These are phyloP conservation scores for Manis crassicaudata DNA, from an alignment of 2,797 vertebrate genomes.

Conservation along the genomic window DNA sequence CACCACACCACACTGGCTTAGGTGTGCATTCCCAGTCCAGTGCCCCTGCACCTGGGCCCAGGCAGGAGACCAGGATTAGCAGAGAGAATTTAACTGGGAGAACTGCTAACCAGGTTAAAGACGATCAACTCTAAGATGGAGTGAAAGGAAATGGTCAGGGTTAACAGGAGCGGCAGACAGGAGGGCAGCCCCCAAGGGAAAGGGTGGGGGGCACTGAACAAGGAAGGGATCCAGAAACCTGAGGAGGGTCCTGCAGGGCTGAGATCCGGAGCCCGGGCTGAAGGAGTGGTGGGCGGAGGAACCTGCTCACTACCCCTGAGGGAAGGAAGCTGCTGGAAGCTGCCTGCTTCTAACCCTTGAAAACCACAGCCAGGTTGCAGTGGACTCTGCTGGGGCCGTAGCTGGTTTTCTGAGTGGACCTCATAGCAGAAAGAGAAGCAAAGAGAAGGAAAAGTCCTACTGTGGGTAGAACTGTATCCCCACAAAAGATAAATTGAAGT, in stretches of 20 bases:
- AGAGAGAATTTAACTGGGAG: not conserved
- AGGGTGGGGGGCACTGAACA: not conserved
- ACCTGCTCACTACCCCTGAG: too few relatives aligned
- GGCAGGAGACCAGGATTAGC: not conserved
- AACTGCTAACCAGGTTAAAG: not conserved
- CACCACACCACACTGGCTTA: rapidly evolving
- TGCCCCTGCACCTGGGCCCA: too few relatives aligned
- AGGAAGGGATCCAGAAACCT: not conserved
- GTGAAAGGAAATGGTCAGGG: not conserved
- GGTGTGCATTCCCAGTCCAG: not conserved
- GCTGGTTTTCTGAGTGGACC: not conserved
- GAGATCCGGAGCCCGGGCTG: not conserved
- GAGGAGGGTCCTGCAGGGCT: not conserved
- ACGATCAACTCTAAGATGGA: not conserved
- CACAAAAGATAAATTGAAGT: not conserved
- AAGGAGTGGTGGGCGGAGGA: not conserved
- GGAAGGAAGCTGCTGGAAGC: too few relatives aligned
- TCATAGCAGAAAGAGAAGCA: not conserved
- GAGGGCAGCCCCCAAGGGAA: not conserved
- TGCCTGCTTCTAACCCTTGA: not conserved
- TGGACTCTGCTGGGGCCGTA: not conserved
- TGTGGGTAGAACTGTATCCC: not conserved
- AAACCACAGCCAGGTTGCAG: not conserved
- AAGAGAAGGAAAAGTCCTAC: not conserved
- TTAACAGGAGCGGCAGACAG: not conserved